phyloP scores from a whole-genome alignment of 2,113 vertebrate genomes.

The Rhinogobius similis region DNA sequence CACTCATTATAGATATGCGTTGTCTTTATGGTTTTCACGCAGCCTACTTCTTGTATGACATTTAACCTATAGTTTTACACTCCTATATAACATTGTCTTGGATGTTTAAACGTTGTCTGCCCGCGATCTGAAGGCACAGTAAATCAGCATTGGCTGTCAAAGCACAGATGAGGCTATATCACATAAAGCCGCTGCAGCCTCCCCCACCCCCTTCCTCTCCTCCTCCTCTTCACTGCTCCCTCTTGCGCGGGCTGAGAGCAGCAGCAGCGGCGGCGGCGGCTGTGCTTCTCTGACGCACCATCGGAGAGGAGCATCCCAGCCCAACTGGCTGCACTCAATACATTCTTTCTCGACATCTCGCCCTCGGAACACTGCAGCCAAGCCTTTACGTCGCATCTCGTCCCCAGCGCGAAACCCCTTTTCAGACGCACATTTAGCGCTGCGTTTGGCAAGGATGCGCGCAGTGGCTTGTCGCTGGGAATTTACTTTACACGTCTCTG shows the following conservation, averaged over 20 bases:
- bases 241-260: slow-evolving; percentile 68
- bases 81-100: slow-evolving; percentile 11
- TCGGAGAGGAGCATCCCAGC: slow-evolving; percentile 66
- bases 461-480: slow-evolving; percentile 65
- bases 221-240: slow-evolving; percentile 68
- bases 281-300: slow-evolving; percentile 71
- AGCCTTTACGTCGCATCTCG: slow-evolving; percentile 26
- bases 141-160: slow-evolving; percentile 61
- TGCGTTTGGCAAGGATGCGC: slow-evolving; percentile 58
- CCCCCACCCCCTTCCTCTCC: slow-evolving; percentile 30
- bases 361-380: slow-evolving; percentile 39
- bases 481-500: slow-evolving; percentile 70
- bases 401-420: slow-evolving; percentile 14
- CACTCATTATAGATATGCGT: neutral
- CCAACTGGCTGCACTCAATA: slow-evolving; percentile 56
- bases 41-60: neutral
- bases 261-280: slow-evolving; percentile 54
- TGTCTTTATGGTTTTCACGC: slow-evolving; percentile 3
- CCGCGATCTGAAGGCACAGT: slow-evolving; percentile 36
- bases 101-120: slow-evolving; percentile 28
- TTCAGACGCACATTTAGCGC: slow-evolving; percentile 11
- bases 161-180: slow-evolving; percentile 47
- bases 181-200: slow-evolving; percentile 63
- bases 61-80: neutral
- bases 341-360: slow-evolving; percentile 50